A percentile compares a stretch with the other conserved stretches of the same genome.
phyloP scores from a whole-genome alignment of 2,888 invertebrate species.

The Pyrrhia umbra region DNA sequence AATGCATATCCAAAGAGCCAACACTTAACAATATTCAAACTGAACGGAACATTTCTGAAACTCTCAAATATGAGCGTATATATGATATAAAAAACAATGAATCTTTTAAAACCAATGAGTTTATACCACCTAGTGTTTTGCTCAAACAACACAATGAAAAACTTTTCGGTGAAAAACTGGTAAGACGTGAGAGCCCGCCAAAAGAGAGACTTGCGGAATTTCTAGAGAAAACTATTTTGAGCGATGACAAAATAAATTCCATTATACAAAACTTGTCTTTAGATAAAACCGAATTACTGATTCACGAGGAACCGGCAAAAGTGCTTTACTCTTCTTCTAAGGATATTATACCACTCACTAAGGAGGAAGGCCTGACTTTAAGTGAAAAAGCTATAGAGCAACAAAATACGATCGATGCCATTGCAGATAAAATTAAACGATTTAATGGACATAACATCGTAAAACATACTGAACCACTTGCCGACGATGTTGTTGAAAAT shows the following conservation, averaged over 20 bases:
- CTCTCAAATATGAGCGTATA: slow-evolving; percentile 15
- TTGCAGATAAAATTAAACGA: slow-evolving; percentile 73
- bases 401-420: slow-evolving; percentile 74
- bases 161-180: slow-evolving; percentile 57
- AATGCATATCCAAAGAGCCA: slow-evolving; percentile 19
- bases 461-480: slow-evolving; percentile 45
- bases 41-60: slow-evolving; percentile 32
- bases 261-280: slow-evolving; percentile 86
- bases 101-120: slow-evolving; percentile 45
- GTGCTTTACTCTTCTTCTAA: slow-evolving; percentile 56
- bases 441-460: slow-evolving; percentile 62
- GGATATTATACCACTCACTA: slow-evolving; percentile 59
- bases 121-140: slow-evolving; percentile 68
- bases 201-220: slow-evolving; percentile 85
- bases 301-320: slow-evolving; percentile 61
- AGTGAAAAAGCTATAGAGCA: slow-evolving; percentile 72
- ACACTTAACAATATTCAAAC: slow-evolving; percentile 23
- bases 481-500: slow-evolving; percentile 48
- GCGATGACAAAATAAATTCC: slow-evolving; percentile 85
- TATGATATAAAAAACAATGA: slow-evolving; percentile 21
- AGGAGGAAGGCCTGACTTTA: slow-evolving; percentile 61
- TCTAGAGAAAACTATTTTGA: slow-evolving; percentile 85
- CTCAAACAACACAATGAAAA: slow-evolving; percentile 71
- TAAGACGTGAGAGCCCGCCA: slow-evolving; percentile 83
- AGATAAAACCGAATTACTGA: slow-evolving; percentile 72